A percentile compares a stretch with the other conserved stretches of the same genome.
These are phyloP conservation scores for Chorisops tibialis DNA, from an alignment of 2,888 invertebrate genomes.

Conservation along the genomic window DNA sequence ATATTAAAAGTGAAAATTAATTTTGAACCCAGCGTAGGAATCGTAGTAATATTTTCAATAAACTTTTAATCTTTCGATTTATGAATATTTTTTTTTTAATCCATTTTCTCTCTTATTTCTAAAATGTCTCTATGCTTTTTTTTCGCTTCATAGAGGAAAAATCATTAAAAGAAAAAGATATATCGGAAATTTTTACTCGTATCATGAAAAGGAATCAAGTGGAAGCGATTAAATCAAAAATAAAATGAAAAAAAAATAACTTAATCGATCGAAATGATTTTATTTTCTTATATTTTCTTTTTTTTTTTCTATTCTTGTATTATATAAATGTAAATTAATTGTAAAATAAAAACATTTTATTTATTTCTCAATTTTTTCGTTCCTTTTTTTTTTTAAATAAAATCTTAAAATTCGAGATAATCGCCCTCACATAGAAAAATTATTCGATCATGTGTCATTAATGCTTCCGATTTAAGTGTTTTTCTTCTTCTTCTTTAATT, in stretches of 20 bases:
- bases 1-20: no score
- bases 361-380: background rate
- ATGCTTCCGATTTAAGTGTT: background rate
- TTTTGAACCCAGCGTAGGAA: no score
- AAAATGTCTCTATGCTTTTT: no score
- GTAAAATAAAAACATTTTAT: slow-evolving; percentile 11
- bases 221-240: background rate
- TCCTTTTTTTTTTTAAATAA: slow-evolving; percentile 1
- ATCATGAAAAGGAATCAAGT: no score
- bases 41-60: no score
- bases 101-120: no score
- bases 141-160: no score
- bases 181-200: no score
- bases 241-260: background rate
- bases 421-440: slow-evolving; percentile 20
- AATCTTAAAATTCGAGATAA: slow-evolving; percentile 25
- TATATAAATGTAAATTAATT: slow-evolving; percentile 19
- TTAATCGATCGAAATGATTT: slow-evolving; percentile 17
- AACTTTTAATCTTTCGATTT: no score
- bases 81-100: no score
- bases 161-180: no score
- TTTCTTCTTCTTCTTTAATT: slow-evolving; percentile 1
- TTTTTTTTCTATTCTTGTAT: slow-evolving; percentile 22
- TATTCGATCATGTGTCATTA: slow-evolving; percentile 12
- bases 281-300: background rate